phyloP scores from a whole-genome alignment of 2,888 invertebrate species.

The Steinernema hermaphroditum region DNA sequence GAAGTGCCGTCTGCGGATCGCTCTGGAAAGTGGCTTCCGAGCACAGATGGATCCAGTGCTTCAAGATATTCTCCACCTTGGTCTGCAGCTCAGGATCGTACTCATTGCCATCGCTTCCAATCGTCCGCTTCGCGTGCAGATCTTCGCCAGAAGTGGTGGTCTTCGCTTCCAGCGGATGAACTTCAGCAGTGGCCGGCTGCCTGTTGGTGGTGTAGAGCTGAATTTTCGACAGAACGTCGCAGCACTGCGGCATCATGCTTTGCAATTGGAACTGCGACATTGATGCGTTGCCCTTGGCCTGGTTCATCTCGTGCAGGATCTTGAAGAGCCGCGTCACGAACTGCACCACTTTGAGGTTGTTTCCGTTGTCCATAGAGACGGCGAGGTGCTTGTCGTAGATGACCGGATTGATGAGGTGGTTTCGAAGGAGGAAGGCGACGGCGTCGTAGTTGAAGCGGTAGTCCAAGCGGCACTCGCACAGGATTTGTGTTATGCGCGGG shows the following conservation, averaged over 20 bases:
- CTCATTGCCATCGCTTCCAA: slow-evolving; percentile 70
- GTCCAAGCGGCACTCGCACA: slow-evolving; percentile 48
- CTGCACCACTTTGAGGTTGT: slow-evolving; percentile 73
- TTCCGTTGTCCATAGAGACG: slow-evolving; percentile 81
- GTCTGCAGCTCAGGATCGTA: slow-evolving; percentile 79
- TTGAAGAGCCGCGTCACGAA: slow-evolving; percentile 78
- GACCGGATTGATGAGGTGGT: slow-evolving; percentile 80
- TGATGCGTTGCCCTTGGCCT: slow-evolving; percentile 39
- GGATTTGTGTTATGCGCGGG: slow-evolving; percentile 42
- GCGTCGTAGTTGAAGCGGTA: slow-evolving; percentile 73
- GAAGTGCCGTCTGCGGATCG: slow-evolving; percentile 78
- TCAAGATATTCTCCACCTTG: slow-evolving; percentile 87
- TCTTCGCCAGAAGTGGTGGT: neutral
- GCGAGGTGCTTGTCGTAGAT: slow-evolving; percentile 81
- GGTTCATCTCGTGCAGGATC: slow-evolving; percentile 47
- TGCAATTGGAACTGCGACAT: neutral
- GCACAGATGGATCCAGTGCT: slow-evolving; percentile 93
- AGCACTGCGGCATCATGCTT: neutral
- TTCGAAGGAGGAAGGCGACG: slow-evolving; percentile 82
- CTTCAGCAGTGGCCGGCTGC: neutral
- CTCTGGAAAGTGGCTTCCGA: slow-evolving; percentile 71
- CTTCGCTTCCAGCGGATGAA: neutral
- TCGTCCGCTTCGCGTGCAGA: neutral
- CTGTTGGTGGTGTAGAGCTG: slow-evolving; percentile 15
- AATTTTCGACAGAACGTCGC: neutral